Conservation (phyloP, 2,888 invertebrate species). For the Drosophila dives region DNA sequence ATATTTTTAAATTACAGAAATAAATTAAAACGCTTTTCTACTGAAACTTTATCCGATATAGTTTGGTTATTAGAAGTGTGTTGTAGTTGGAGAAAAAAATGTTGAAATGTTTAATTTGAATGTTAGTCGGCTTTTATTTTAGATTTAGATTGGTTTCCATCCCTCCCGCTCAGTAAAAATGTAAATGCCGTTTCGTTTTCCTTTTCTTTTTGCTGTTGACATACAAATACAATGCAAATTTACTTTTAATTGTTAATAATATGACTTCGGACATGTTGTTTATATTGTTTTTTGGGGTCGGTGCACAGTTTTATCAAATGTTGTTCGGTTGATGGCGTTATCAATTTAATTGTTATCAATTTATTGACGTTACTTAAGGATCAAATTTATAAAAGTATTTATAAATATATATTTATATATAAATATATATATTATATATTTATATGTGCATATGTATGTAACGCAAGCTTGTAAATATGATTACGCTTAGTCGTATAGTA, state of each 20-base stretch:
- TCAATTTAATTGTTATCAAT: conserved; percentile 29
- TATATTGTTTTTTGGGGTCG: conserved; percentile 10
- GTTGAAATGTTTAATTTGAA: conserved; percentile 31
- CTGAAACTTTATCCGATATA: neutral
- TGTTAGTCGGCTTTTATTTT: conserved; percentile 59
- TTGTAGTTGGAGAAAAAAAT: neutral
- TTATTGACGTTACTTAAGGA: conserved; percentile 43
- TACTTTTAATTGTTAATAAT: conserved; percentile 67
- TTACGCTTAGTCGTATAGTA: conserved; percentile 39
- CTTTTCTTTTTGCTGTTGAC: conserved; percentile 79
- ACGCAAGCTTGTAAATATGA: conserved; percentile 36
- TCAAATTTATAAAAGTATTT: conserved; percentile 38
- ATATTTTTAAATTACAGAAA: neutral
- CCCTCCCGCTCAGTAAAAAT: conserved; percentile 20
- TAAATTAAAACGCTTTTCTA: neutral
- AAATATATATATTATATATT: conserved; percentile 11
- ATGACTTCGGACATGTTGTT: conserved; percentile 39
- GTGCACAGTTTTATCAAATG: conserved; percentile 38
- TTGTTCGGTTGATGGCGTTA: conserved; percentile 41
- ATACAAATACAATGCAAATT: conserved; percentile 81
- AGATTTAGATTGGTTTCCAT: neutral
- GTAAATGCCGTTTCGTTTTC: conserved; percentile 52
- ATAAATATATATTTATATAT: conserved; percentile 13
- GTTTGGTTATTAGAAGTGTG: neutral
- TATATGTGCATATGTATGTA: conserved; percentile 59